These are phyloP conservation scores for Drosophila mojavensis DNA, from an alignment of 1,140 invertebrate species.

Conservation along the genomic window DNA sequence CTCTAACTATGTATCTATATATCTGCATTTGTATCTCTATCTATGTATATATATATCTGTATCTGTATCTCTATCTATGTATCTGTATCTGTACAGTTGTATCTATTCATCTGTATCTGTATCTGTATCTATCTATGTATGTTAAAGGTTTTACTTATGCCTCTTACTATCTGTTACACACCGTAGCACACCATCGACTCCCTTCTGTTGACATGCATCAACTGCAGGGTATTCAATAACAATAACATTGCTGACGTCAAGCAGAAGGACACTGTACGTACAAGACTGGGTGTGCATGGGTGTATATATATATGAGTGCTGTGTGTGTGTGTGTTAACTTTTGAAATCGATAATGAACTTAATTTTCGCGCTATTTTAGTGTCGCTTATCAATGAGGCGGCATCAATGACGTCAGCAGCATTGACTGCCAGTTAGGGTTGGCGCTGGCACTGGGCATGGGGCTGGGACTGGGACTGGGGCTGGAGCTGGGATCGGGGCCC, in stretches of 20 bases:
- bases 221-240: not conserved
- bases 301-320: not conserved
- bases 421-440: not conserved
- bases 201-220: no score
- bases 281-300: not conserved
- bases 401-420: slow-evolving; percentile 64
- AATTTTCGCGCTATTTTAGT: slow-evolving; percentile 66
- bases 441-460: not conserved
- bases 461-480: not conserved
- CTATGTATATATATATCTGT: no score
- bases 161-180: no score
- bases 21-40: no score
- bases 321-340: slow-evolving; percentile 1
- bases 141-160: no score
- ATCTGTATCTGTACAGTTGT: no score
- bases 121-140: no score
- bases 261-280: slow-evolving; percentile 2
- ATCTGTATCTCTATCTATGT: no score
- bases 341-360: slow-evolving; percentile 74
- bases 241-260: slow-evolving; percentile 63
- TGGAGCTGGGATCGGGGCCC: not conserved
- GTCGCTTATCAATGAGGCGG: slow-evolving; percentile 55
- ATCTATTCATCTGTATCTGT: no score
- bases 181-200: no score
- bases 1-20: no score